These are phyloP conservation scores for Halocynthia roretzi DNA, from an alignment of 23 tunicate genomes.

Conservation along the genomic window DNA sequence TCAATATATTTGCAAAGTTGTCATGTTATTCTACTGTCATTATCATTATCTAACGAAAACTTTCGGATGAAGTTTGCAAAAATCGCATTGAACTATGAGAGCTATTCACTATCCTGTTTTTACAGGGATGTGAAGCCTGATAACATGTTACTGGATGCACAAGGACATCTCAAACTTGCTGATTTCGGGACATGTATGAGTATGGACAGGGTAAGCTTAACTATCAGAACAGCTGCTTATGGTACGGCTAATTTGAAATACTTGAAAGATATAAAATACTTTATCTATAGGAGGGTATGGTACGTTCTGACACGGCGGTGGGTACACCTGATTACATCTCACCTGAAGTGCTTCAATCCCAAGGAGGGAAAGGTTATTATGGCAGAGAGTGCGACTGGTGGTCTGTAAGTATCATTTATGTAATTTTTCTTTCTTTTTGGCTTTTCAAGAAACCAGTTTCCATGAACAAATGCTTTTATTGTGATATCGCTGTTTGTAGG, in stretches of 20 bases:
- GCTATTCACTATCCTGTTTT: neutral
- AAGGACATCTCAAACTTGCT: slow-evolving; percentile 92
- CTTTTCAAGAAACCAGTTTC: too few species aligned
- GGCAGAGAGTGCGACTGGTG: slow-evolving; percentile 98
- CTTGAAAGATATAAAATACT: neutral
- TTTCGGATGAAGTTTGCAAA: too few species aligned
- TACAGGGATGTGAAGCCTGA: slow-evolving; percentile 96
- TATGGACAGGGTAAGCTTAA: slow-evolving; percentile 60
- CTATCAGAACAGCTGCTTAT: neutral
- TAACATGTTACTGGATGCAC: slow-evolving; percentile 79
- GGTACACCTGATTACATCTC: slow-evolving; percentile 99
- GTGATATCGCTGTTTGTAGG: too few species aligned
- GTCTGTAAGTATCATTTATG: slow-evolving; percentile 67
- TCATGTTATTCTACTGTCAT: too few species aligned
- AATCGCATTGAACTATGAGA: too few species aligned
- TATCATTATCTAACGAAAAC: neutral
- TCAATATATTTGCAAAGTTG: too few species aligned
- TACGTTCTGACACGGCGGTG: slow-evolving; percentile 88
- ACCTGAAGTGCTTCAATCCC: slow-evolving; percentile 97
- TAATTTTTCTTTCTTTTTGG: too few species aligned
- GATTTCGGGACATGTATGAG: slow-evolving; percentile 97
- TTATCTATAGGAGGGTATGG: slow-evolving; percentile 70
- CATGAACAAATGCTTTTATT: too few species aligned
- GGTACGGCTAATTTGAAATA: neutral
- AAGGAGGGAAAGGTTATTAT: slow-evolving; percentile 85